Evolutionary conservation across 1,140 invertebrate species (phyloP).

Genomic region (Bactericera cockerelli): DNA sequence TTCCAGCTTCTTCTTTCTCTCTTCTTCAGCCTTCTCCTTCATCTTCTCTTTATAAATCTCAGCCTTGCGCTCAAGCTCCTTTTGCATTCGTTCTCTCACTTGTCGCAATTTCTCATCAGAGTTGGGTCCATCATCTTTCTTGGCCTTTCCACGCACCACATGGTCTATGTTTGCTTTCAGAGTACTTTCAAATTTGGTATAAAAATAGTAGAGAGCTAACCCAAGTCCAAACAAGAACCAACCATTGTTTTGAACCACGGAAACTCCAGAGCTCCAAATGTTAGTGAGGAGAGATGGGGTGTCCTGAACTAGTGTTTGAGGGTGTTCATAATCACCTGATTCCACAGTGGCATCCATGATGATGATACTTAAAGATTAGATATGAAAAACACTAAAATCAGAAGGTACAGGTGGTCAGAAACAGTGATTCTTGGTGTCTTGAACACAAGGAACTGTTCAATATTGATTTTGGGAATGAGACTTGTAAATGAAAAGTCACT

Average conservation of each 20-base stretch:
- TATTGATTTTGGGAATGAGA: too few relatives aligned
- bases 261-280: not conserved
- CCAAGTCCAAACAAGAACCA: not conserved
- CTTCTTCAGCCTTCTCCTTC: conserved; percentile 2
- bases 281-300: not conserved
- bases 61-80: not conserved
- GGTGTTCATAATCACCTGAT: not conserved
- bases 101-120: not conserved
- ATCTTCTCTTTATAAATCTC: not conserved
- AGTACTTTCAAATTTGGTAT: not conserved
- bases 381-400: too few relatives aligned
- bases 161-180: not conserved
- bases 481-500: too few relatives aligned
- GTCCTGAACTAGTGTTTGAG: not conserved
- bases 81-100: not conserved
- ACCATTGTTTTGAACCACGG: not conserved
- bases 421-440: too few relatives aligned
- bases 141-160: not conserved
- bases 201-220: not conserved
- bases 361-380: too few relatives aligned
- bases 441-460: too few relatives aligned
- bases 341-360: conserved; percentile 1
- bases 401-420: too few relatives aligned
- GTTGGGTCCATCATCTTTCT: not conserved
- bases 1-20: not conserved